Evolutionary conservation across 1,140 invertebrate genomes (phyloP), one percentile per base, ranked within the genome.

Genomic region (Halesus radiatus): DNA sequence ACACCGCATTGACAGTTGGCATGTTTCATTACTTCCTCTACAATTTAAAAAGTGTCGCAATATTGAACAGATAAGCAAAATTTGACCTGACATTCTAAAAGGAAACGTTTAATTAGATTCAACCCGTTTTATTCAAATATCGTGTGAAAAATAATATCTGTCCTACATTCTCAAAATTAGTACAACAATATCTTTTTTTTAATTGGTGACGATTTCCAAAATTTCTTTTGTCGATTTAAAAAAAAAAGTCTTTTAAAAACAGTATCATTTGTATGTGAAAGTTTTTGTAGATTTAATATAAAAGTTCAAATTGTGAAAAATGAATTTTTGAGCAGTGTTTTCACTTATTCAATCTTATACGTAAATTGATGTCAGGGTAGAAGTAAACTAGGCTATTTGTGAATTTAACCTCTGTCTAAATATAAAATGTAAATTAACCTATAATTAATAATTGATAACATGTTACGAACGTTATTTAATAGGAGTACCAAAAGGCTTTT

Each of bases 311-410:
- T 32, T 76, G 37, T 62, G 60, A 60, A 62, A 60, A 76, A 56
- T 56, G 29, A 60, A 32, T 56, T 62, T 76, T 76, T 29, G 54
- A 20, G 60, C 74, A 64, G 53, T 76, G 74, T 60, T 74, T 74
- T 74, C 68, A 79, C 68, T 79, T 80, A 83, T 80, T 80, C 81
- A 83, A 80, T 86, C 88, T 88, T 89, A 90, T 90, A 90, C 89
- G 89, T 90, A 90, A 90, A 89, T 89, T 89, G 88, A 87, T 88
- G 88, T 89, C 89, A 90, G 89, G 89, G 89, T 90, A 90, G 89
- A 89, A 85, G 86, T 87, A 86, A 85, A 85, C 85, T 86, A 86
- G 81, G 81, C 78, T 82, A 82, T 60, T 60, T 74, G 70, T 74
- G 70, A 75, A 66, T 54, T 74, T 74, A 54, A 54, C 50, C 53